A percentile compares a stretch with the other conserved stretches of the same genome.
phyloP scores from a whole-genome alignment of 2,113 vertebrate genomes.

The Cromileptes altivelis region DNA sequence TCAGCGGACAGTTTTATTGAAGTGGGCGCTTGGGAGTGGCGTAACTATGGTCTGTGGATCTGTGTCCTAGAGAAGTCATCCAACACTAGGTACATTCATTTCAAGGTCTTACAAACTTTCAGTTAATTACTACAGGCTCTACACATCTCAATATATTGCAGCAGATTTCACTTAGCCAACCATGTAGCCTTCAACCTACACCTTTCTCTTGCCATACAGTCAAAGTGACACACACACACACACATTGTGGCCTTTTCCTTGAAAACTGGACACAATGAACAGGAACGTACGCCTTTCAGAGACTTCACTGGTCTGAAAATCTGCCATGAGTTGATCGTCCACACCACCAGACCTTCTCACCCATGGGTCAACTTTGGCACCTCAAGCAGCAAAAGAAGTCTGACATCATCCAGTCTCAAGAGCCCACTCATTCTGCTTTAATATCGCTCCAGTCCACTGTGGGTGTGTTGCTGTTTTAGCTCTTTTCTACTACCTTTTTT shows the following conservation, averaged over 20 bases:
- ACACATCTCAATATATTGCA: neutral
- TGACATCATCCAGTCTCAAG: conserved; percentile 5
- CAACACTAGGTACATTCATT: neutral
- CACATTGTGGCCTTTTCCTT: neutral
- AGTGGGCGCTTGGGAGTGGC: conserved; percentile 16
- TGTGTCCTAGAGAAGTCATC: conserved; percentile 1
- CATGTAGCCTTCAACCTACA: neutral
- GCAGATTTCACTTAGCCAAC: neutral
- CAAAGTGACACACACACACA: neutral
- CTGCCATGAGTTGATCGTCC: neutral
- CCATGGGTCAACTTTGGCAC: conserved; percentile 2
- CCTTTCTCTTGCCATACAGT: neutral
- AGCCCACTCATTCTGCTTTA: conserved; percentile 24
- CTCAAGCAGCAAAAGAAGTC: conserved; percentile 23
- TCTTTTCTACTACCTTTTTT: conserved; percentile 26
- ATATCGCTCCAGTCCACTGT: conserved; percentile 38
- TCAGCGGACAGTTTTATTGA: conserved; percentile 73
- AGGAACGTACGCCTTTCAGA: neutral
- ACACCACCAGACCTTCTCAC: conserved; percentile 11
- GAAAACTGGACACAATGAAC: neutral
- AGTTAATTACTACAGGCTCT: neutral
- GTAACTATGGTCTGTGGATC: neutral
- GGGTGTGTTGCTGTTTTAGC: conserved; percentile 62
- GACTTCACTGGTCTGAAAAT: conserved; percentile 21
- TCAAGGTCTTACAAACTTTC: neutral